Percentiles rank a stretch among this genome's conserved stretches.
phyloP scores from a whole-genome alignment of 2,888 invertebrate genomes.

The Gortyna flavago region DNA sequence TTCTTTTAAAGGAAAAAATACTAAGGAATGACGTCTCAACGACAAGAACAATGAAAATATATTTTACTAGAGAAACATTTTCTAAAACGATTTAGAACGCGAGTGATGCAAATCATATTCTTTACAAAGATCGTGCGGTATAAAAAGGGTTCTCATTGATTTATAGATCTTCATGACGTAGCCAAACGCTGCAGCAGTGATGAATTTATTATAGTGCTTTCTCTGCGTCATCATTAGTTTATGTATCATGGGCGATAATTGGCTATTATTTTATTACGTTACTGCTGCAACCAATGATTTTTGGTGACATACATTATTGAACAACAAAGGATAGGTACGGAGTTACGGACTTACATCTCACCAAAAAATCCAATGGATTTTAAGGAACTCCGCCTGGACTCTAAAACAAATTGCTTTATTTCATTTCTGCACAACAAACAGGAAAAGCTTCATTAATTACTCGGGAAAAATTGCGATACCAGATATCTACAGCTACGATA shows the following conservation, averaged over 20 bases:
- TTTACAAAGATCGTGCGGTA: conserved; percentile 44
- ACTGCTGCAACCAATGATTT: conserved; percentile 8
- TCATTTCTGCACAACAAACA: conserved; percentile 27
- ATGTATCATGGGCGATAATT: conserved; percentile 31
- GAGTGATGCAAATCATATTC: conserved; percentile 49
- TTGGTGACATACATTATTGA: background rate
- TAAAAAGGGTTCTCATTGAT: conserved; percentile 55
- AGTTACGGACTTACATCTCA: background rate
- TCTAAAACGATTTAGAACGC: conserved; percentile 50
- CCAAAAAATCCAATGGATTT: background rate
- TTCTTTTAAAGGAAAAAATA: conserved; percentile 46
- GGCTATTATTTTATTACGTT: conserved; percentile 18
- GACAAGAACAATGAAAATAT: conserved; percentile 48
- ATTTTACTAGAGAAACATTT: conserved; percentile 33
- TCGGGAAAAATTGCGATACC: conserved; percentile 28
- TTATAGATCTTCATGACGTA: conserved; percentile 55
- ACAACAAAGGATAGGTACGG: background rate
- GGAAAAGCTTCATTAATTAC: conserved; percentile 35
- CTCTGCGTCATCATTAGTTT: conserved; percentile 12
- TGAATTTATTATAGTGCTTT: conserved; percentile 45
- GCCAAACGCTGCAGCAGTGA: conserved; percentile 18
- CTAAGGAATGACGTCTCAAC: conserved; percentile 30
- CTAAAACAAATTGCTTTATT: conserved; percentile 14
- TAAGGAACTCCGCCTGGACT: background rate
- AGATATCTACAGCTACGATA: conserved; percentile 11